Evolutionary conservation across 1,140 invertebrate genomes (phyloP).

Genomic region (Euwallacea similis): DNA sequence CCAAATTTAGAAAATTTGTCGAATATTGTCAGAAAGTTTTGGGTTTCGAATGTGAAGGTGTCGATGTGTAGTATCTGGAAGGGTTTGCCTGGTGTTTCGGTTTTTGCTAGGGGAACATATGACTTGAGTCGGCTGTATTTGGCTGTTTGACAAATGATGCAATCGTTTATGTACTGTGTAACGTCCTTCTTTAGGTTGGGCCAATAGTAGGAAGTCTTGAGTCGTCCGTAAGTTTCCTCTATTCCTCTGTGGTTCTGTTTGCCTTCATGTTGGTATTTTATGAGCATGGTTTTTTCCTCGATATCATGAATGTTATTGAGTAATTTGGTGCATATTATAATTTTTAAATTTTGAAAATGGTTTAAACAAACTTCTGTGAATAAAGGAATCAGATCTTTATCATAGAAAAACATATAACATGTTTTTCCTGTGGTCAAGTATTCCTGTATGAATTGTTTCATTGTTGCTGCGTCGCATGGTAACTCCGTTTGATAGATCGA

Average conservation of each 20-base stretch:
- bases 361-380: not conserved
- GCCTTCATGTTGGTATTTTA: conserved; percentile 17
- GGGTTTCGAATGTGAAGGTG: conserved; percentile 21
- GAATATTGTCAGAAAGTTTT: conserved; percentile 36
- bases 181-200: conserved; percentile 12
- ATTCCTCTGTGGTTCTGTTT: conserved; percentile 19
- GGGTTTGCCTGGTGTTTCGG: conserved; percentile 25
- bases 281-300: conserved; percentile 4
- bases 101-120: conserved; percentile 26
- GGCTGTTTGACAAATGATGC: conserved; percentile 7
- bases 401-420: not conserved
- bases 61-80: conserved; percentile 37
- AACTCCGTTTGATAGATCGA: not conserved
- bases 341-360: conserved; percentile 5
- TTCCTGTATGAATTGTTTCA: not conserved
- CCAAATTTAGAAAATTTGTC: conserved; percentile 37
- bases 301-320: not conserved
- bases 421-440: not conserved
- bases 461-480: not conserved
- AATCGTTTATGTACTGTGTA: conserved; percentile 12
- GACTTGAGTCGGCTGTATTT: conserved; percentile 14
- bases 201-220: conserved; percentile 15
- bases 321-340: conserved; percentile 24
- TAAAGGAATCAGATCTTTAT: conserved; percentile 1
- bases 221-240: not conserved